Percentiles rank a stretch among this genome's conserved stretches.
These are phyloP conservation scores for Gavialis gangeticus DNA, from an alignment of 2,113 vertebrate species.

Conservation along the genomic window DNA sequence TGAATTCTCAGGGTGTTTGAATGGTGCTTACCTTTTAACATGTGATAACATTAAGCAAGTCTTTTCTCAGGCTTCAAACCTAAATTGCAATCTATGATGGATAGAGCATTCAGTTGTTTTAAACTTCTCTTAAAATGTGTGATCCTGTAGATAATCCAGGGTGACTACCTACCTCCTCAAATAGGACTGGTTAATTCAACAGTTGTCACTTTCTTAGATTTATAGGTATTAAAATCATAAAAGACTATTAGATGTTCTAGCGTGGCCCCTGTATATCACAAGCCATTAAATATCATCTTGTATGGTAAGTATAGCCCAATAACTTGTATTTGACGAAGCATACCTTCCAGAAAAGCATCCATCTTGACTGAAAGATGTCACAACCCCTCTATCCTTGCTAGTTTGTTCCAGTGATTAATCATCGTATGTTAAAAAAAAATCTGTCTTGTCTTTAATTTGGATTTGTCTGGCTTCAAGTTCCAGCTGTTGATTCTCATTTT, in stretches of 20 bases:
- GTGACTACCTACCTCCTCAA: not conserved
- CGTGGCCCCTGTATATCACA: not conserved
- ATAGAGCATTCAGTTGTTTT: not conserved
- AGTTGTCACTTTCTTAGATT: not conserved
- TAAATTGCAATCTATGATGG: not conserved
- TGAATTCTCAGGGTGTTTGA: not conserved
- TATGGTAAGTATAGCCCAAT: not conserved
- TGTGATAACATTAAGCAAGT: not conserved
- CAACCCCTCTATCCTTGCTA: not conserved
- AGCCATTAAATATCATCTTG: not conserved
- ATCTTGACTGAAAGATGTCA: not conserved
- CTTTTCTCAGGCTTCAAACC: not conserved
- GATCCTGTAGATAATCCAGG: not conserved
- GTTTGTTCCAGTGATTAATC: not conserved
- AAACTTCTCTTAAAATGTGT: not conserved
- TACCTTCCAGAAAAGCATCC: not conserved
- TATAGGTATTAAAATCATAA: not conserved
- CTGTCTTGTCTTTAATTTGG: not conserved
- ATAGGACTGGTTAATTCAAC: not conserved
- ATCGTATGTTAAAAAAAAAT: not conserved
- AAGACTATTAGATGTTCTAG: not conserved
- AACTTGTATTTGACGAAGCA: not conserved
- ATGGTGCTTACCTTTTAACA: not conserved
- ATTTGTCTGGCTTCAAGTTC: not conserved
- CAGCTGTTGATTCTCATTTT: not conserved